These are phyloP conservation scores for Malthinus flaveolus DNA, from an alignment of 2,888 invertebrate species.

Conservation along the genomic window DNA sequence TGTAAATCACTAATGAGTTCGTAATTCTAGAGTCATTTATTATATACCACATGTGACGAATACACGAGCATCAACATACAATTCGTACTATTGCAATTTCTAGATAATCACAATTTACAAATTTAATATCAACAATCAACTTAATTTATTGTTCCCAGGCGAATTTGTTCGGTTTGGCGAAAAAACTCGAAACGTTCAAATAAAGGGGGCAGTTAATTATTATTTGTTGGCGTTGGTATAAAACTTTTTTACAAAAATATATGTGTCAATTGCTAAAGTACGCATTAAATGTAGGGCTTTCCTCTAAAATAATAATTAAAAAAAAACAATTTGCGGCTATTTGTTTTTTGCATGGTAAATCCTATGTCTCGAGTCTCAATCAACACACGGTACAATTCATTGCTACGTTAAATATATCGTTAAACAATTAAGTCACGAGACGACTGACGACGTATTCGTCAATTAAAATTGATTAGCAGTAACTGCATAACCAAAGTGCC, in stretches of 20 bases:
- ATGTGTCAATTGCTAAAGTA: no score
- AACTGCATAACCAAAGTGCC: background rate
- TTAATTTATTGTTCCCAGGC: background rate
- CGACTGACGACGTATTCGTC: background rate
- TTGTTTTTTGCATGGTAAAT: no score
- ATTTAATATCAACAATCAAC: background rate
- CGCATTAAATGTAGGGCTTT: no score
- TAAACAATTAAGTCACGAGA: background rate
- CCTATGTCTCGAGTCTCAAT: no score
- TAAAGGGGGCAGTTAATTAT: no score
- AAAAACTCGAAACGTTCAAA: no score
- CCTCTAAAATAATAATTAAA: no score
- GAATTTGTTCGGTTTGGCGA: no score
- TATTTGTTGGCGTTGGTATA: no score
- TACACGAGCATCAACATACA: conserved; percentile 14
- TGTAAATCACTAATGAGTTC: conserved; percentile 35
- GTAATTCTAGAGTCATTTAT: conserved; percentile 33
- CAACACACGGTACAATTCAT: no score
- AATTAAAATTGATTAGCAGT: conserved; percentile 4
- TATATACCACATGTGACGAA: conserved; percentile 31
- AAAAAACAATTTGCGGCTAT: no score
- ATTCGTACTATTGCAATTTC: conserved; percentile 11
- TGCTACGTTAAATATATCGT: background rate
- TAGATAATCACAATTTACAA: conserved; percentile 7
- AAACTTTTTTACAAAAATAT: no score